Percentiles rank a stretch among this genome's conserved stretches.
Conservation (phyloP, 2,113 vertebrate species). For the Delphinapterus leucas region DNA sequence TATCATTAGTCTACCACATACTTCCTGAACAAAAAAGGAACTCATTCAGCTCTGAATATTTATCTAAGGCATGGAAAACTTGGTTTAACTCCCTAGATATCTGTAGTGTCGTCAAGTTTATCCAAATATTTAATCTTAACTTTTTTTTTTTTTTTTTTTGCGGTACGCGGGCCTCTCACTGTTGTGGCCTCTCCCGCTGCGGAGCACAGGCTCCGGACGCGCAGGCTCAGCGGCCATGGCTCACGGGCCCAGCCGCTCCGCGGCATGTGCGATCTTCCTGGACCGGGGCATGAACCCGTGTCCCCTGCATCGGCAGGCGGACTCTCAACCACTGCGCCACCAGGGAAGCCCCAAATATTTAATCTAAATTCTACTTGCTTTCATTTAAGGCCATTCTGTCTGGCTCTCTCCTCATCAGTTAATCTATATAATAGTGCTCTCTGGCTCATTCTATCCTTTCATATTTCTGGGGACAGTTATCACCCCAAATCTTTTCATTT, state of each 20-base stretch:
- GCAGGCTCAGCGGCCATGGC: no score
- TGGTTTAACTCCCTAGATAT: background rate
- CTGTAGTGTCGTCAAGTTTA: slow-evolving; percentile 1
- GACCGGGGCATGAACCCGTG: no score
- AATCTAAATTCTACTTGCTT: slow-evolving; percentile 48
- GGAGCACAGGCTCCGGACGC: no score
- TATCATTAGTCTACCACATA: background rate
- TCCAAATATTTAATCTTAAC: slow-evolving; percentile 67
- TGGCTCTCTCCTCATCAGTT: slow-evolving; percentile 30
- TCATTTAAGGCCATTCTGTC: slow-evolving; percentile 22
- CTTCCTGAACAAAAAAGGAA: background rate
- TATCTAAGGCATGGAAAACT: background rate
- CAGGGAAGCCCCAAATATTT: slow-evolving; percentile 48
- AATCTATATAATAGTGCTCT: slow-evolving; percentile 31
- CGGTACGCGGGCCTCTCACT: no score
- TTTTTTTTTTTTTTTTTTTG: no score
- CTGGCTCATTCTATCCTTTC: background rate
- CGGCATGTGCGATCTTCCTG: no score
- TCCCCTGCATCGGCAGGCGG: no score
- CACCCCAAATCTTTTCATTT: background rate
- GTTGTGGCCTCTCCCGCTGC: no score
- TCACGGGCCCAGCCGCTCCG: no score
- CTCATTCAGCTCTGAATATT: background rate
- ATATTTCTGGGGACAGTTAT: slow-evolving; percentile 1
- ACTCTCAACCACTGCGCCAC: no score